Conservation (phyloP, 1,140 invertebrate genomes). For the Listronotus oregonensis region DNA sequence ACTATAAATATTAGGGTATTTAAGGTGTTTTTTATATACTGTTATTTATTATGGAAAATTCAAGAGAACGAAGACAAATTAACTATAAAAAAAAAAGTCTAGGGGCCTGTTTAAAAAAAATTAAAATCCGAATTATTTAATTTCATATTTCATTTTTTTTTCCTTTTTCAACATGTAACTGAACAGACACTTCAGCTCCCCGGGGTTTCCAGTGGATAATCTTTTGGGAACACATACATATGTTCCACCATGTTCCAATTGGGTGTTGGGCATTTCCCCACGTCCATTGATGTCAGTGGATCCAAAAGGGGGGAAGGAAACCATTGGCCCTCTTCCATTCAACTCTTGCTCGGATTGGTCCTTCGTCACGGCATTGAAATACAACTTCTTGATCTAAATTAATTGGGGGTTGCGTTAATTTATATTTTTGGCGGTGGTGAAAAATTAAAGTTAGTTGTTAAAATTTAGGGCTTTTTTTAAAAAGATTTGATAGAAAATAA, state of each 20-base stretch:
- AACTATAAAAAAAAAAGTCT: too few species aligned
- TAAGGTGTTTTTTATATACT: too few species aligned
- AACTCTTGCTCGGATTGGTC: constrained; percentile 73
- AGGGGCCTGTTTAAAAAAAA: too few species aligned
- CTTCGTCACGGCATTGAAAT: constrained; percentile 90
- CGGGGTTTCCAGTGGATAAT: constrained; percentile 62
- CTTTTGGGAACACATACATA: constrained; percentile 83
- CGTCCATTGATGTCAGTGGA: constrained; percentile 74
- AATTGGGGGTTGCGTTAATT: background rate
- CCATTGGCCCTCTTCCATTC: constrained; percentile 75
- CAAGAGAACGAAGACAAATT: too few species aligned
- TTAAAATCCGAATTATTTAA: too few species aligned
- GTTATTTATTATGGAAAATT: too few species aligned
- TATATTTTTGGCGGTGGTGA: too few species aligned
- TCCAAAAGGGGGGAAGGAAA: constrained; percentile 70
- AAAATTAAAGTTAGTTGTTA: too few species aligned
- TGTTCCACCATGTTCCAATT: constrained; percentile 73
- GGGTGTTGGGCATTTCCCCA: constrained; percentile 83
- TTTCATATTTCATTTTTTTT: constrained; percentile 53
- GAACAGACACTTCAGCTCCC: constrained; percentile 64
- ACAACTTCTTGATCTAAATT: constrained; percentile 82
- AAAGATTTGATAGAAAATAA: too few species aligned
- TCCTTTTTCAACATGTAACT: constrained; percentile 75
- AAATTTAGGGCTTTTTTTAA: background rate
- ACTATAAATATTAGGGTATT: too few species aligned